These are phyloP conservation scores for Drosophila parabipectinata DNA, from an alignment of 1,140 invertebrate species.

Conservation along the genomic window DNA sequence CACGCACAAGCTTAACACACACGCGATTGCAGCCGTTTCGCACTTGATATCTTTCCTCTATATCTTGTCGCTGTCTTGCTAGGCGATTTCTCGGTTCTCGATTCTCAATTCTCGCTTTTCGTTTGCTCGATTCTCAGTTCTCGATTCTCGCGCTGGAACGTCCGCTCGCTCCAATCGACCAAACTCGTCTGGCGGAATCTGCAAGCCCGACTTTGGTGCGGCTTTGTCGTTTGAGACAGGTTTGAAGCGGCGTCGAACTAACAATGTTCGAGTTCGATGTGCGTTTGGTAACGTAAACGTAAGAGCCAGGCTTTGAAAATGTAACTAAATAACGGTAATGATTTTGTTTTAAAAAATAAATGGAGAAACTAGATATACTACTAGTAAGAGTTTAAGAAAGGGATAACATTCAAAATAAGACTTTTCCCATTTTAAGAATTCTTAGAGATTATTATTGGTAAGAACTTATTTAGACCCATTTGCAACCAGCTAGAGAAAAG, in stretches of 20 bases:
- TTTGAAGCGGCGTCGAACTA: slow-evolving; percentile 55
- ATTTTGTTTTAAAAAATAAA: too few species aligned
- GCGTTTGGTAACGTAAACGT: slow-evolving; percentile 20
- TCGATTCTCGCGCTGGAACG: slow-evolving; percentile 60
- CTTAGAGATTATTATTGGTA: neutral
- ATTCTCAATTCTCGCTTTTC: slow-evolving; percentile 24
- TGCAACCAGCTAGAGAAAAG: slow-evolving; percentile 4
- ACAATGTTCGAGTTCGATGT: slow-evolving; percentile 45
- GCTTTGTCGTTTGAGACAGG: slow-evolving; percentile 65
- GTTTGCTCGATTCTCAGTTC: slow-evolving; percentile 11
- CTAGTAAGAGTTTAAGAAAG: too few species aligned
- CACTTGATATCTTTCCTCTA: slow-evolving; percentile 16
- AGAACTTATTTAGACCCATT: neutral
- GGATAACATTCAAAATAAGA: too few species aligned
- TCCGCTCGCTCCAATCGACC: slow-evolving; percentile 64
- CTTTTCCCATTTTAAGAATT: too few species aligned
- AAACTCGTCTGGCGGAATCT: slow-evolving; percentile 58
- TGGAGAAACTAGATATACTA: too few species aligned
- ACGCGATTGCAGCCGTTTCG: slow-evolving; percentile 18
- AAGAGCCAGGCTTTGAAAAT: neutral
- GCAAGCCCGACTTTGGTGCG: slow-evolving; percentile 70
- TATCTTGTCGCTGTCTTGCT: slow-evolving; percentile 7
- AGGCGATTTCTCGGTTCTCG: slow-evolving; percentile 16
- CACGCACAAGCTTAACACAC: slow-evolving; percentile 34
- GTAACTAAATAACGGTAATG: slow-evolving; percentile 13